Percentiles rank a stretch among this genome's conserved stretches.
Evolutionary conservation across 2,113 vertebrate genomes (phyloP).

Genomic region (Coreoperca whiteheadi): DNA sequence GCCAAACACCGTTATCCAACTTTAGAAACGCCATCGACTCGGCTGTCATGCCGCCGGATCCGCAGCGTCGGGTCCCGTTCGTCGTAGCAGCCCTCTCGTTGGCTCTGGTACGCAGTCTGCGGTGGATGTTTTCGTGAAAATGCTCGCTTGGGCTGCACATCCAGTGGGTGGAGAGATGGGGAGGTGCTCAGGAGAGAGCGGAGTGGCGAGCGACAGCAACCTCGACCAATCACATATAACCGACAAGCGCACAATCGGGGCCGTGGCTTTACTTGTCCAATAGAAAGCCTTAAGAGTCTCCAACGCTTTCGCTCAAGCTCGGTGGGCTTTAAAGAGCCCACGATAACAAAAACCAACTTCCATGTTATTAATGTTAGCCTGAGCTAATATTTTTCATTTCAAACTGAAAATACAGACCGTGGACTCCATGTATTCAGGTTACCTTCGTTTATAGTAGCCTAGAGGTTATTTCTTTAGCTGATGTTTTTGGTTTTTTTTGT

Average conservation of each 20-base stretch:
- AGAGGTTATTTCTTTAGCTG: conserved; percentile 9
- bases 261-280: conserved; percentile 53
- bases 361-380: conserved; percentile 10
- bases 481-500: not conserved
- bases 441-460: not conserved
- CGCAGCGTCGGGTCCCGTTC: conserved; percentile 29
- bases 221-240: conserved; percentile 34
- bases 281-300: conserved; percentile 34
- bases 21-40: conserved; percentile 56
- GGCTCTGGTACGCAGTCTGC: conserved; percentile 55
- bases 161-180: conserved; percentile 38
- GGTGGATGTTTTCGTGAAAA: conserved; percentile 75
- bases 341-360: conserved; percentile 38
- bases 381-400: conserved; percentile 34
- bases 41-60: conserved; percentile 51
- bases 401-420: not conserved
- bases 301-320: conserved; percentile 38
- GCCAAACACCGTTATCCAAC: conserved; percentile 37
- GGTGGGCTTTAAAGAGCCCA: conserved; percentile 75
- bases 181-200: conserved; percentile 36
- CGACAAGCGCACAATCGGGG: not conserved
- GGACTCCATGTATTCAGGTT: conserved; percentile 4
- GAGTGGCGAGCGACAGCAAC: conserved; percentile 18
- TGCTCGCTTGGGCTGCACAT: conserved; percentile 38
- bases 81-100: conserved; percentile 23